Percentiles rank a stretch among this genome's conserved stretches.
These are phyloP conservation scores for Musca domestica DNA, from an alignment of 1,140 invertebrate species.

Conservation along the genomic window DNA sequence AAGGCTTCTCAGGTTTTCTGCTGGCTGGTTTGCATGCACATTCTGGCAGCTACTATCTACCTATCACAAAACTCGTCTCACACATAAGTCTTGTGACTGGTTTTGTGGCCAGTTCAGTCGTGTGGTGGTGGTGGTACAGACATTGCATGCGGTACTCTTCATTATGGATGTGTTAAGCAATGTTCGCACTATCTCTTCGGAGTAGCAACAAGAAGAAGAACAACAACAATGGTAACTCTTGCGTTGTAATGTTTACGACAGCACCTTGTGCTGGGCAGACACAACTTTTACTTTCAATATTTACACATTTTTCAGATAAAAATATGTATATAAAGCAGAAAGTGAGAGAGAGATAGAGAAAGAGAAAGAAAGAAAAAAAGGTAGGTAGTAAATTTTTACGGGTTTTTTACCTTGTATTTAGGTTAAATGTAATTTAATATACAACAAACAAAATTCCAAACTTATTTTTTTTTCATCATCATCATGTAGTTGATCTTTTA, in stretches of 20 bases:
- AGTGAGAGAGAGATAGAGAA: too few relatives aligned
- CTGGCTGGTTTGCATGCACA: too few relatives aligned
- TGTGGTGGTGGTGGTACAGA: too few relatives aligned
- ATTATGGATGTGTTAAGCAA: slow-evolving; percentile 10
- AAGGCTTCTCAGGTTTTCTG: too few relatives aligned
- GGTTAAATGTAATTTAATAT: slow-evolving; percentile 22
- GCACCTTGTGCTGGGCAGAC: background rate
- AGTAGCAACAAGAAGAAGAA: background rate
- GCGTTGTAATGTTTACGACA: background rate
- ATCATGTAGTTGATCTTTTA: background rate
- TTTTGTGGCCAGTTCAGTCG: too few relatives aligned
- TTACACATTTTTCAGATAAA: background rate
- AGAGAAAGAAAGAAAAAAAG: too few relatives aligned
- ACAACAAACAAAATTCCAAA: too few relatives aligned
- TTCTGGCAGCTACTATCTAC: too few relatives aligned
- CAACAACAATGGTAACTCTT: background rate
- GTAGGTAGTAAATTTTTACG: background rate
- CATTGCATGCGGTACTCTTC: background rate
- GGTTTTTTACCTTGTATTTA: slow-evolving; percentile 5
- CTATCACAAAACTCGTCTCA: too few relatives aligned
- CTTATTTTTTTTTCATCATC: slow-evolving; percentile 14
- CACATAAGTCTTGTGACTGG: too few relatives aligned
- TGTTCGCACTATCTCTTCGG: background rate
- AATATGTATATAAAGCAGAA: too few relatives aligned
- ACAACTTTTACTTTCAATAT: slow-evolving; percentile 21